Evolutionary conservation across 37 sponge, comb jelly and placozoan genomes (phyloP).

Genomic region (Eunapius fragilis): DNA sequence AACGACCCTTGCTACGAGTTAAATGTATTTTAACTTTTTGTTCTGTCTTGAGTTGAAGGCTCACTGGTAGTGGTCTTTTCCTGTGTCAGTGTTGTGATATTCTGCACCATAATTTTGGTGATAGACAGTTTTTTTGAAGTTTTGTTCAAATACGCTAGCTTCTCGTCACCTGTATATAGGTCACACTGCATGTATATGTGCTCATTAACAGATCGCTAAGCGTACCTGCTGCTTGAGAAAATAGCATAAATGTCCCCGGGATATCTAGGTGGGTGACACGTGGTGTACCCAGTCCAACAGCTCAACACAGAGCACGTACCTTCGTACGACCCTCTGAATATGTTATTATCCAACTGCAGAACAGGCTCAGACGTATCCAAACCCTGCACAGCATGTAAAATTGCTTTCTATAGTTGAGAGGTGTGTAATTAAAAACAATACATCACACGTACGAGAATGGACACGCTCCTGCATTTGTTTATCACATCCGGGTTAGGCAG

Average conservation of each 20-base stretch:
- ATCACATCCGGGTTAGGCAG: conserved; percentile 41
- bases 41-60: no score
- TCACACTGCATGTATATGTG: background rate
- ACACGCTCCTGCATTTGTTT: background rate
- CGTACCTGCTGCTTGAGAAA: background rate
- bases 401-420: no score
- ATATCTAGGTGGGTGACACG: background rate
- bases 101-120: conserved; percentile 14
- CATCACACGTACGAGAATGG: conserved; percentile 33
- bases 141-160: conserved; percentile 31
- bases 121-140: conserved; percentile 29
- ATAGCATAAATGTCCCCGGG: background rate
- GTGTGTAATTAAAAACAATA: background rate
- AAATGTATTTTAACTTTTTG: no score
- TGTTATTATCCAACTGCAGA: conserved; percentile 45
- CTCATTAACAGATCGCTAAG: background rate
- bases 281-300: no score
- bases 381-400: conserved; percentile 39
- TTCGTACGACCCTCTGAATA: conserved; percentile 55
- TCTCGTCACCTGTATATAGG: background rate
- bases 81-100: no score
- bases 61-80: background rate
- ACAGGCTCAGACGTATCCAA: conserved; percentile 47
- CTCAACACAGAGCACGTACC: conserved; percentile 10
- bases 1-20: no score